These are phyloP conservation scores for Drusus annulatus DNA, from an alignment of 1,140 invertebrate genomes.

Conservation along the genomic window DNA sequence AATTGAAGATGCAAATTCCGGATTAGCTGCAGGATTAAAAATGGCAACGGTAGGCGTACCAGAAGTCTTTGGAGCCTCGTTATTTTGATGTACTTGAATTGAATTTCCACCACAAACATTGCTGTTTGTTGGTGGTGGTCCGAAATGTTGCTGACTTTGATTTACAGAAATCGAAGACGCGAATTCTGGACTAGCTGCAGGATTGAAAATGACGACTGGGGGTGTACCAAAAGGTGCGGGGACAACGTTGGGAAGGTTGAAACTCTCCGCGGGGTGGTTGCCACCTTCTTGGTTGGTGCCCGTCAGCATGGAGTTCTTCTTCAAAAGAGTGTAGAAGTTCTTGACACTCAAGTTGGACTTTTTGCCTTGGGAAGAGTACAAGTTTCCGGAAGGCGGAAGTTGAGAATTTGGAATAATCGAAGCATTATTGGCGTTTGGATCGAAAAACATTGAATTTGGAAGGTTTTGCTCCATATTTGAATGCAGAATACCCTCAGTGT, in stretches of 20 bases:
- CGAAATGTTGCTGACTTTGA: too few relatives aligned
- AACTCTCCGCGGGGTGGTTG: neutral
- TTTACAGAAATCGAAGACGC: too few relatives aligned
- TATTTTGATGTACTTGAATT: too few relatives aligned
- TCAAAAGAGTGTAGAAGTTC: constrained; percentile 19
- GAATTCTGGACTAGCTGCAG: neutral
- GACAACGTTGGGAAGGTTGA: neutral
- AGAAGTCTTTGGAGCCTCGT: neutral
- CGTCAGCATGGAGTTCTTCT: constrained; percentile 23
- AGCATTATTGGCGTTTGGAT: neutral
- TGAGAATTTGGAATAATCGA: neutral
- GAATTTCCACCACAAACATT: too few relatives aligned
- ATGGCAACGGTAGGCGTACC: neutral
- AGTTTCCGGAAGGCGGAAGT: constrained; percentile 8
- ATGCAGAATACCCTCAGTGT: too few relatives aligned
- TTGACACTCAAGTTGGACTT: constrained; percentile 17
- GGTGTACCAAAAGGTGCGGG: neutral
- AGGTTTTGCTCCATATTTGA: neutral
- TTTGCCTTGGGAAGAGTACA: constrained; percentile 15
- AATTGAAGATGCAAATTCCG: neutral
- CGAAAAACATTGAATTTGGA: neutral
- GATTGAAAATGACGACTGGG: constrained; percentile 16
- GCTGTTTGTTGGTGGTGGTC: too few relatives aligned
- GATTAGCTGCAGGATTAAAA: constrained; percentile 1
- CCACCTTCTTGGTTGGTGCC: neutral